Base-by-base conservation (phyloP, 2,113 vertebrate genomes). In the Plestiodon gilberti region DNA sequence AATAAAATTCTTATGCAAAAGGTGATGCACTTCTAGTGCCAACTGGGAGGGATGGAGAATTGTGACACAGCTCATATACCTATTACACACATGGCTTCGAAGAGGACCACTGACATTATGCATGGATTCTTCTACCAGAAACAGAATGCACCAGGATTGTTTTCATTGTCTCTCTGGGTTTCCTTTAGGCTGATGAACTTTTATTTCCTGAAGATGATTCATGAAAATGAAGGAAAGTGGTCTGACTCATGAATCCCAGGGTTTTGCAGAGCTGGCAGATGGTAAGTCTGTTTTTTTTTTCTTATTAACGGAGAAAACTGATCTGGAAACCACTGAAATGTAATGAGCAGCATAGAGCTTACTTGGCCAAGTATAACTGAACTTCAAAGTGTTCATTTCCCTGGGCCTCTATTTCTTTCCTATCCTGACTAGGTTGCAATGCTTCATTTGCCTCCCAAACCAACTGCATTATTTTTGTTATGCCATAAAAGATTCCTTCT, bases 121-220 rank as follows among this genome's bases (percentile, higher is more conserved):
- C 73, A 8, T n/a, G 6, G 6, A 48, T 28, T 43, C 38, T 89
- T 79, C 0, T 0, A 17, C 18, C 3, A 33, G 76, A 88, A 85
- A 7, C 14, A 77, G n/a, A 30, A 85, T 23, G 1, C 64, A 88
- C 71, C 1, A 52, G 40, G 35, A 83, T 70, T 30, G 61, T 1
- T 77, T 87, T 30, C 23, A 62, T 30, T 64, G n/a, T 57, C 43
- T 48, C 6, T 75, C 20, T 64, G 22, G 17, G 17, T 73, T 48
- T 59, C 43, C 82, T 73, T 38, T 65, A 23, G 52, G 15, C 28
- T 0, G 10, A 4, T 89, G 82, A 88, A 67, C 70, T 84, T 77
- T 87, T 85, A 84, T 79, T 81, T 85, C 87, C 33, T 61, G 64
- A 13, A 38, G 20, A 69, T 57, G 43, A 80, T 84, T 30, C 70